These are phyloP conservation scores for Lycaon pictus DNA, from an alignment of 2,113 vertebrate species.

Conservation along the genomic window DNA sequence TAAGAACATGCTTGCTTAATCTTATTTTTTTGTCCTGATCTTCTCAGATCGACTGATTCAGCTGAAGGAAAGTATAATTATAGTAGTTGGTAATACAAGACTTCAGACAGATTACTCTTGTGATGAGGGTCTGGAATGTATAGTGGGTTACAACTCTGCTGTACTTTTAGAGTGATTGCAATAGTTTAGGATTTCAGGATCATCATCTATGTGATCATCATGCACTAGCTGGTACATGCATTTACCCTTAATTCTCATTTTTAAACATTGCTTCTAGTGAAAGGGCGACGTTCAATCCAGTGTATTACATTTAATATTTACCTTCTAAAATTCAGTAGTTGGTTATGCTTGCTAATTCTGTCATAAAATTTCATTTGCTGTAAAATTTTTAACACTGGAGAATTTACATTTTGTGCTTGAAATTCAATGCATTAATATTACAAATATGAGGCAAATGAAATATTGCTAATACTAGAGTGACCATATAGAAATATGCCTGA, in stretches of 20 bases:
- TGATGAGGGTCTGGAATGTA: background rate
- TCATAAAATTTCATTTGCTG: background rate
- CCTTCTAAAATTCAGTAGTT: slow-evolving; percentile 21
- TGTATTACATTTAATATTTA: slow-evolving; percentile 22
- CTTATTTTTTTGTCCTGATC: background rate
- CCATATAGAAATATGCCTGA: background rate
- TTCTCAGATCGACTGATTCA: background rate
- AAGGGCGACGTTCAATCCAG: background rate
- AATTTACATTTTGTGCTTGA: background rate
- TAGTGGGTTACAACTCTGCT: background rate
- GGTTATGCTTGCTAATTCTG: background rate
- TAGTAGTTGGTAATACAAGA: background rate
- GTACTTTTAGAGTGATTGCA: background rate
- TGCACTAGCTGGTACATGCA: background rate
- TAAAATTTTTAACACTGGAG: background rate
- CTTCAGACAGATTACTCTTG: background rate
- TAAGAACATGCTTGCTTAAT: background rate
- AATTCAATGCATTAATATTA: background rate
- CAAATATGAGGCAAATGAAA: background rate
- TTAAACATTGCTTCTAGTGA: background rate
- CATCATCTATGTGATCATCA: background rate
- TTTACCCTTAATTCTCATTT: background rate
- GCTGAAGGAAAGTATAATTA: background rate
- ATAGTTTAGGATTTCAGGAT: background rate
- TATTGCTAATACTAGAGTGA: background rate